Conservation (phyloP, 2,113 vertebrate genomes). For the Apaloderma vittatum region DNA sequence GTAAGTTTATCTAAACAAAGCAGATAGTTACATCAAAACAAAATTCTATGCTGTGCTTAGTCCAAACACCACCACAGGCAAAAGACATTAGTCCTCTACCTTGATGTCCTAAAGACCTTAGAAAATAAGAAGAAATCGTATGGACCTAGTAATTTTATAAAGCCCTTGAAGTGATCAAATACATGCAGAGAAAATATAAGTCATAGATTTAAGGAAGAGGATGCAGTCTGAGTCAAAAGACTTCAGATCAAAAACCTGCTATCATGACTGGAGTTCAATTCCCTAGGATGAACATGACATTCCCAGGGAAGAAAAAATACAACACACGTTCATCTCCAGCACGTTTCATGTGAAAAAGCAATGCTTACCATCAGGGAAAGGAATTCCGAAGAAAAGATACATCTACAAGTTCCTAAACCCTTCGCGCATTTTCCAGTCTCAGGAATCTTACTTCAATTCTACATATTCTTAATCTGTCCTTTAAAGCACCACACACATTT, state of each 20-base stretch:
- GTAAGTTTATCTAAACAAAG: conserved; percentile 90
- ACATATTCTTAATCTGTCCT: not conserved
- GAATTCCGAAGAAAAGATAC: fast-evolving
- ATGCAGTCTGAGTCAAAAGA: not conserved
- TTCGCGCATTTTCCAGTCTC: not conserved
- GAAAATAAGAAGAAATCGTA: not conserved
- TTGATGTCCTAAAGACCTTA: not conserved
- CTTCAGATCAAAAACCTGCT: not conserved
- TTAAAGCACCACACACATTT: not conserved
- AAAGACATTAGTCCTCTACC: not conserved
- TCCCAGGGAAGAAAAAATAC: not conserved
- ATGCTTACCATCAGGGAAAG: not conserved
- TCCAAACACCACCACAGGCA: not conserved
- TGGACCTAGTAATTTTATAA: not conserved
- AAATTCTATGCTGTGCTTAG: not conserved
- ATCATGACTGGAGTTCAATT: not conserved
- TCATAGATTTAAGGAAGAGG: not conserved
- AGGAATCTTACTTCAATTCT: not conserved
- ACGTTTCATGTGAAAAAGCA: not conserved
- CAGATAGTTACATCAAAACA: not conserved
- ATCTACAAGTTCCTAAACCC: not conserved
- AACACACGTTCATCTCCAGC: not conserved
- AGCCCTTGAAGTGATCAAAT: not conserved
- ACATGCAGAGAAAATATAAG: not conserved
- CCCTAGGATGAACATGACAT: not conserved